Evolutionary conservation across 2,113 vertebrate species (phyloP), one percentile per base, ranked within the genome.

Genomic region (Potamarius usumacintae): DNA sequence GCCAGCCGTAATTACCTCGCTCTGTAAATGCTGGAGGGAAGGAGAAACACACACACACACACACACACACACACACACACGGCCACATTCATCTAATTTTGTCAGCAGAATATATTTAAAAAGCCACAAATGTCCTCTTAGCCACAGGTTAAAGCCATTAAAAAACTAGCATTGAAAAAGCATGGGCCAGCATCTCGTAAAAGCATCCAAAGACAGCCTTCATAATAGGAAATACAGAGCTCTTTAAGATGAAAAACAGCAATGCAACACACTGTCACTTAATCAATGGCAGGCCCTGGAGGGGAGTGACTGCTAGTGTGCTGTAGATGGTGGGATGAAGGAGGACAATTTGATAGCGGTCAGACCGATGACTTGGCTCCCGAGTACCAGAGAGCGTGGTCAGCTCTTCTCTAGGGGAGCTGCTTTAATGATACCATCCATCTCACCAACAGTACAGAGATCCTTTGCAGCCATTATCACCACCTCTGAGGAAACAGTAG

Each of bases 241-340:
- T 92, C 91, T 94, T 95, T 92, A 91, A 91, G 86, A 95, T 93
- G 92, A 95, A 93, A 94, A 95, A 94, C 67, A 85, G 87, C 90
- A 84, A 58, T 27, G 62, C 85, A 90, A 89, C 87, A 82, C 18
- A 7, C 60, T 92, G 91, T 94, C 93, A 93, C 90, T 95, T 94
- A 93, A 94, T 95, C 94, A 95, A 93, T 93, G 91, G 85, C 89
- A 91, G 91, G 88, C 60, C 89, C 91, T 91, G 62, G 87, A 1
- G 76, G 90, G 88, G 84, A 89, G 91, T 87, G 53, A 62, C 81
- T 25, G 83, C 69, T 11, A 65, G 87, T 85, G 91, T 90, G 86
- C 62, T 88, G 90, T 92, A 90, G 85, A 76, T 72, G 72, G 69
- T 67, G 67, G 87, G 67, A 89, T 82, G 69, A 85, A 71, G 87